Evolutionary conservation across 2,113 vertebrate species (phyloP).

Genomic region (Tachysurus vachellii): DNA sequence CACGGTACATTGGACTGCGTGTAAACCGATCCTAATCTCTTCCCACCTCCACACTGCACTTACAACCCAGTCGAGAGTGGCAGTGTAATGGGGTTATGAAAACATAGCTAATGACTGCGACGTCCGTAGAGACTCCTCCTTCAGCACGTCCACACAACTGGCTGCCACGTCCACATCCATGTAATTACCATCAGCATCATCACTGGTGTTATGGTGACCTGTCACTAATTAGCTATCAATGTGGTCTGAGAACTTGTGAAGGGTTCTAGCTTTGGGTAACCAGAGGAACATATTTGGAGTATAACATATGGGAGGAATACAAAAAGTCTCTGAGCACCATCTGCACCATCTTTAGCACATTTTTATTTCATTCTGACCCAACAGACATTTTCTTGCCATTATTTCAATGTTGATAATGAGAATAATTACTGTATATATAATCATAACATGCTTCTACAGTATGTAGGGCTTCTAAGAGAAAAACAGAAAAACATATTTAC

Average conservation of each 20-base stretch:
- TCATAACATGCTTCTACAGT: no score
- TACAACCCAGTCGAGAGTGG: conserved; percentile 43
- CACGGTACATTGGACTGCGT: conserved; percentile 9
- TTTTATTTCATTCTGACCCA: background rate
- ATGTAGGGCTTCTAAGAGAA: background rate
- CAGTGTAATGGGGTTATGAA: conserved; percentile 56
- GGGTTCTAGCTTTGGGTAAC: background rate
- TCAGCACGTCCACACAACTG: conserved; percentile 37
- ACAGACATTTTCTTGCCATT: background rate
- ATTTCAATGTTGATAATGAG: background rate
- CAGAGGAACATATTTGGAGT: background rate
- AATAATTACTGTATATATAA: no score
- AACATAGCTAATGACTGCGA: conserved; percentile 43
- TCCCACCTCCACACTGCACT: conserved; percentile 43
- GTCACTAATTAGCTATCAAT: conserved; percentile 25
- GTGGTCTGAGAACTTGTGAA: conserved; percentile 3
- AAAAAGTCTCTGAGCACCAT: background rate
- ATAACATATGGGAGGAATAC: background rate
- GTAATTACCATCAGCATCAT: conserved; percentile 27
- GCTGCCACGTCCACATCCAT: conserved; percentile 25
- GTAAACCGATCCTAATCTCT: conserved; percentile 42
- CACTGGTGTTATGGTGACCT: background rate
- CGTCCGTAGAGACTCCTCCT: conserved; percentile 19
- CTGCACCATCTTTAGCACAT: background rate
- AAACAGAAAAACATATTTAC: background rate